Evolutionary conservation across 2,888 invertebrate genomes (phyloP), one percentile per base, ranked within the genome.

Genomic region (Drosophila mulleri): DNA sequence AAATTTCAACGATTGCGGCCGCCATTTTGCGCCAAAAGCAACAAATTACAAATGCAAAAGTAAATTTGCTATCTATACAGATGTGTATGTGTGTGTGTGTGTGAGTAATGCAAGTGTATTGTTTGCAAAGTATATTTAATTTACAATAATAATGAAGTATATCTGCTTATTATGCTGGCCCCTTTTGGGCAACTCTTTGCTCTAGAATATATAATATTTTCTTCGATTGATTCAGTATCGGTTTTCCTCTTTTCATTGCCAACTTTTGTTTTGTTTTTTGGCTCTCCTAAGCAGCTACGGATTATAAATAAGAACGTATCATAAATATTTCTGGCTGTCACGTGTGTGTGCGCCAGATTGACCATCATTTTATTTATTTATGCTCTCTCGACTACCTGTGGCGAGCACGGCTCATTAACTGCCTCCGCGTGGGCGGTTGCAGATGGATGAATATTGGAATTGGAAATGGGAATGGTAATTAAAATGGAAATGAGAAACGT

Each of bases 301-400:
- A 69, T 42, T 70, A 68, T 66, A 83, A 80, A 72, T 72, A 81
- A 80, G 75, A n/a, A 35, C 65, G 62, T 66, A 78, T 72, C 76
- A 75, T 83, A 83, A 80, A 85, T 75, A 78, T 69, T 75, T 78
- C 63, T 69, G 23, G 67, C 66, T 68, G 77, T 86, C 86, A 86
- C 88, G 86, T 87, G 83, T 87, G 82, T 82, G 81, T 81, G 58
- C 41, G 18, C 44, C 44, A 72, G 69, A 79, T 82, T 77, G 74
- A 61, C 65, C 74, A 79, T 73, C 67, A 72, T 73, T 54, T 59
- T 68, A 72, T 68, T 83, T 82, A 78, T 83, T 83, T 83, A 78
- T 77, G 44, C 74, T 47, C 66, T 61, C 71, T 58, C 44, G 53
- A 26, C 80, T 78, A 82, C 81, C 84, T 82, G 84, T 66, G 78